Evolutionary conservation across 1,140 invertebrate species (phyloP), one percentile per base, ranked within the genome.

Genomic region (Drosophila saltans): DNA sequence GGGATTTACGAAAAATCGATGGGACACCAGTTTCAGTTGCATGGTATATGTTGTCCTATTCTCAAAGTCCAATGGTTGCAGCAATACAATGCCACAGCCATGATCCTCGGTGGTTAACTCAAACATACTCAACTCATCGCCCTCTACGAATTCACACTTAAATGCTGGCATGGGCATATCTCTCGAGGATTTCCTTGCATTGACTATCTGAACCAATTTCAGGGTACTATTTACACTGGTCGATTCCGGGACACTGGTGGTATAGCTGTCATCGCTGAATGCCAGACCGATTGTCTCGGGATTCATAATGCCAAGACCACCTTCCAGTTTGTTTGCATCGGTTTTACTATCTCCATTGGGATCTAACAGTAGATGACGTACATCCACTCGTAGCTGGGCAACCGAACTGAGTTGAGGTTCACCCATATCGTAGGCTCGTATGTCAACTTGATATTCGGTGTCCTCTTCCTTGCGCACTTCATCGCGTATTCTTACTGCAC

Each of bases 361-460:
- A 8, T 94, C 93, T 6, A 93, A 92, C 2, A 93, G 90, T 0
- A 97, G 95, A 81, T 98, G 97, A 62, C 96, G 95, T 6, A 98
- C 96, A 78, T 95, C 97, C 1, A 98, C 94, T 1, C 95, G 96
- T 0, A 98, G 94, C 1, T 96, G 96, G 1, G 95, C 95, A 2
- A 96, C 95, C 0, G 96, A 96, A 5, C 95, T 96, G 62, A 98
- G 93, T 76, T 96, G 95, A 0, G 97, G 97, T 40, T 97, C 96
- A 0, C 96, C 97, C 72, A 97, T 94, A 91, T 99, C 97, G 86
- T 97, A 97, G 0, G 96, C 97, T 69, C 95, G 94, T 0, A 99
- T 95, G 89, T 97, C 96, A 55, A 98, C 95, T 41, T 96, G 96
- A 93, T 97, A 98, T 93, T 98, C 97, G 26, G 95, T 96, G 84